Percentiles rank a stretch among this genome's conserved stretches.
Evolutionary conservation across 2,888 invertebrate genomes (phyloP).

Genomic region (Oligia strigilis): DNA sequence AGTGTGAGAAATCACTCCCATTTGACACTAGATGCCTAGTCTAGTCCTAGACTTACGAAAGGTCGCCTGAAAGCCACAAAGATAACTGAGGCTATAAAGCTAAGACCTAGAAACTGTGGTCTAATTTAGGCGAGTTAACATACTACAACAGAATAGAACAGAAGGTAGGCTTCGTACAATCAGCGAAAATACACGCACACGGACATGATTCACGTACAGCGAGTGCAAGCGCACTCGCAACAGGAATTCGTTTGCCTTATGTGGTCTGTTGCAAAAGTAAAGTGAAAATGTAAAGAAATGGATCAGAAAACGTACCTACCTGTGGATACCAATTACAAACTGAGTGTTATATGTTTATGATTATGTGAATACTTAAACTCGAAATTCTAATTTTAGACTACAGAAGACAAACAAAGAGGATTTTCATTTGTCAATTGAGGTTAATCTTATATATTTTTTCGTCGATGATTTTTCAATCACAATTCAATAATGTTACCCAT

Average conservation of each 20-base stretch:
- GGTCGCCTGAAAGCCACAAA: conserved; percentile 7
- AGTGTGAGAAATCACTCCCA: not conserved
- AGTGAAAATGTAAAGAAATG: not conserved
- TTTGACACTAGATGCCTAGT: not conserved
- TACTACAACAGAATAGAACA: not conserved
- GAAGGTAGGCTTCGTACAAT: not conserved
- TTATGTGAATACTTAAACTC: too few relatives aligned
- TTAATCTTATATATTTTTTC: too few relatives aligned
- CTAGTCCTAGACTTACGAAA: too few relatives aligned
- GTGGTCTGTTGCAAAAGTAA: not conserved
- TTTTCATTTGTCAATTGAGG: too few relatives aligned
- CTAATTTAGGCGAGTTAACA: conserved; percentile 18
- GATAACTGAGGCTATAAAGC: conserved; percentile 28
- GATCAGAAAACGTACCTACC: not conserved
- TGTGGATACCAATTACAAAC: too few relatives aligned
- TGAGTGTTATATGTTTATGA: too few relatives aligned
- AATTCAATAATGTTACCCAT: too few relatives aligned
- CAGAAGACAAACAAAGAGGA: too few relatives aligned
- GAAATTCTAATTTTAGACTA: too few relatives aligned
- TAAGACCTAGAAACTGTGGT: conserved; percentile 26
- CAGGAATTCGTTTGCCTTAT: not conserved
- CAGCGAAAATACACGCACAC: not conserved
- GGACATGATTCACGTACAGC: too few relatives aligned
- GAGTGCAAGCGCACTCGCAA: not conserved
- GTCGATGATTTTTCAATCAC: too few relatives aligned